Percentiles rank a stretch among this genome's conserved stretches.
phyloP scores from a whole-genome alignment of 2,888 invertebrate genomes.

The Eurytoma californica region DNA sequence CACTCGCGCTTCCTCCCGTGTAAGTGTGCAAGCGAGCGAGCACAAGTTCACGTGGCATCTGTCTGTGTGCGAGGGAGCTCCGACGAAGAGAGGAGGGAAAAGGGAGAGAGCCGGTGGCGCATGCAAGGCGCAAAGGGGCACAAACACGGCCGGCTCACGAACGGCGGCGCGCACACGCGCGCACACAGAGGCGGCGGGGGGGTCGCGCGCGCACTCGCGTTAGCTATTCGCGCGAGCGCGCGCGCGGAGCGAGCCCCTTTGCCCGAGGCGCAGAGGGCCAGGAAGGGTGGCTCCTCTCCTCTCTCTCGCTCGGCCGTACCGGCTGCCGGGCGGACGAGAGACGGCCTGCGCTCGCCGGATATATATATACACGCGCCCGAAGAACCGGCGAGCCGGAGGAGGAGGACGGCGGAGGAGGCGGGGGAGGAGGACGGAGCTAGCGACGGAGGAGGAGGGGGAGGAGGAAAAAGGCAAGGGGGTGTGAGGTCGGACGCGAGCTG shows the following conservation, averaged over 20 bases:
- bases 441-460: conserved; percentile 16
- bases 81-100: not conserved
- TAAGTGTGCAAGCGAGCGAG: not conserved
- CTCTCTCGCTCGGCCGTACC: conserved; percentile 39
- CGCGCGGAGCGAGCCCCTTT: conserved; percentile 39
- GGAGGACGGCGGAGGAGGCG: conserved; percentile 42
- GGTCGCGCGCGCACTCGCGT: conserved; percentile 37
- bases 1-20: not conserved
- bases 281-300: conserved; percentile 55
- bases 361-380: conserved; percentile 42
- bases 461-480: conserved; percentile 37
- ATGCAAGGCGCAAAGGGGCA: not conserved
- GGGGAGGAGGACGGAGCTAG: conserved; percentile 27
- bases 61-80: not conserved
- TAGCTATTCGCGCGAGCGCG: conserved; percentile 45
- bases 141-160: too few relatives aligned
- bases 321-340: conserved; percentile 47
- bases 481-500: conserved; percentile 59
- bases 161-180: conserved; percentile 1
- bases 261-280: conserved; percentile 50
- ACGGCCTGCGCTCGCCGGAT: conserved; percentile 34
- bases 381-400: not conserved
- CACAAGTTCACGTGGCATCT: not conserved
- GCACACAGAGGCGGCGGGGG: not conserved
- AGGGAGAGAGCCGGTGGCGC: conserved; percentile 18